A percentile compares a stretch with the other conserved stretches of the same genome.
These are phyloP conservation scores for Xenops minutus DNA, from an alignment of 2,797 vertebrate species.

Conservation along the genomic window DNA sequence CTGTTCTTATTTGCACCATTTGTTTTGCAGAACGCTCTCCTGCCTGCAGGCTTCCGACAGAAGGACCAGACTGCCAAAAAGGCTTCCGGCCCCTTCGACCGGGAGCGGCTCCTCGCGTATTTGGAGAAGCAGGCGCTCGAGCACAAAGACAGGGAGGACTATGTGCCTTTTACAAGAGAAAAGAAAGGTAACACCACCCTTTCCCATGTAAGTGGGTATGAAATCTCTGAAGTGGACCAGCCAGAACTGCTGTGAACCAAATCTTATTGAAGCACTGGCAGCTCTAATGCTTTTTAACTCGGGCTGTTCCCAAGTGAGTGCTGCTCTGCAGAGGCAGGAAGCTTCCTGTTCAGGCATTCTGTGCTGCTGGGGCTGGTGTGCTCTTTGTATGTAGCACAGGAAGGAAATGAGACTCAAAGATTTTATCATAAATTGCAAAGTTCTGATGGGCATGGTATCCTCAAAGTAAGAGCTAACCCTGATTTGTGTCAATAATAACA, in stretches of 20 bases:
- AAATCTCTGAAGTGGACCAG: background rate
- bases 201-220: background rate
- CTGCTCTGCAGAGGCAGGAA: background rate
- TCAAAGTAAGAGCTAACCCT: background rate
- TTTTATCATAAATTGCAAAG: background rate
- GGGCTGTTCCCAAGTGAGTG: fast-evolving
- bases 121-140: constrained; percentile 95
- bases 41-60: constrained; percentile 93
- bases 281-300: background rate
- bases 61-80: constrained; percentile 92
- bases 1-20: background rate
- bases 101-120: constrained; percentile 87
- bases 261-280: background rate
- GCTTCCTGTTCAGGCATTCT: background rate
- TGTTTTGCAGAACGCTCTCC: constrained; percentile 87
- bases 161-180: constrained; percentile 92
- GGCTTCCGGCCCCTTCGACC: constrained; percentile 83
- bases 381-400: background rate
- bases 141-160: constrained; percentile 91
- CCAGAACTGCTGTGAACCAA: background rate
- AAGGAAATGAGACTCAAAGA: constrained; percentile 2
- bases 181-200: constrained; percentile 85
- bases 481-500: background rate
- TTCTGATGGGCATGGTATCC: background rate
- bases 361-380: background rate